Evolutionary conservation across 2,797 vertebrate species (phyloP).

Genomic region (Podargus strigoides): DNA sequence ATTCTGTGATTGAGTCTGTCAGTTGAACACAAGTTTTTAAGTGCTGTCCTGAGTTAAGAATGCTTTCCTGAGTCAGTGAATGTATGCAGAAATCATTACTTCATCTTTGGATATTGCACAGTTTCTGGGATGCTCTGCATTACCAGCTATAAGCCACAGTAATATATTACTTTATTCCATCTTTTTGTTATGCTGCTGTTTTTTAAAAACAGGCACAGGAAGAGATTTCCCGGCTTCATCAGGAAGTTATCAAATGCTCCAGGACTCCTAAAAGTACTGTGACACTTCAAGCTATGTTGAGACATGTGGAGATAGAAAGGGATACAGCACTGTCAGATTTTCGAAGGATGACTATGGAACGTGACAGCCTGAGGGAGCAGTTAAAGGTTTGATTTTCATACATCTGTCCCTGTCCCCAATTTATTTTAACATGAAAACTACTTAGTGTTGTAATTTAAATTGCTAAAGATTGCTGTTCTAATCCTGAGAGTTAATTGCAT

Average conservation of each 20-base stretch:
- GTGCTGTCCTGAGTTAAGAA: not conserved
- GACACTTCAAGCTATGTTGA: conserved; percentile 72
- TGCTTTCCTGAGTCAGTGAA: not conserved
- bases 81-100: not conserved
- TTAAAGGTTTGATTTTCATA: conserved; percentile 74
- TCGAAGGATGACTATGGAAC: conserved; percentile 77
- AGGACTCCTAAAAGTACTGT: conserved; percentile 65
- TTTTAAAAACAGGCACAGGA: conserved; percentile 74
- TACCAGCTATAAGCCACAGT: not conserved
- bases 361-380: conserved; percentile 78
- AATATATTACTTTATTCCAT: not conserved
- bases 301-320: conserved; percentile 73
- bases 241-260: conserved; percentile 72
- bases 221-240: conserved; percentile 73
- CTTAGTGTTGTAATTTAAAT: not conserved
- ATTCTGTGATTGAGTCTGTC: not conserved
- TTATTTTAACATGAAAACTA: not conserved
- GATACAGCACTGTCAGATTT: conserved; percentile 75
- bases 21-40: not conserved
- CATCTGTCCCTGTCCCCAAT: not conserved
- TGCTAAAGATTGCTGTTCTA: not conserved
- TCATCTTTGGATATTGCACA: not conserved
- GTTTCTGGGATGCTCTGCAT: not conserved
- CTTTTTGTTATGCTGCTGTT: not conserved
- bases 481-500: not conserved